A percentile compares a stretch with the other conserved stretches of the same genome.
phyloP scores from a whole-genome alignment of 2,888 invertebrate genomes.

The Agonum fuliginosum region DNA sequence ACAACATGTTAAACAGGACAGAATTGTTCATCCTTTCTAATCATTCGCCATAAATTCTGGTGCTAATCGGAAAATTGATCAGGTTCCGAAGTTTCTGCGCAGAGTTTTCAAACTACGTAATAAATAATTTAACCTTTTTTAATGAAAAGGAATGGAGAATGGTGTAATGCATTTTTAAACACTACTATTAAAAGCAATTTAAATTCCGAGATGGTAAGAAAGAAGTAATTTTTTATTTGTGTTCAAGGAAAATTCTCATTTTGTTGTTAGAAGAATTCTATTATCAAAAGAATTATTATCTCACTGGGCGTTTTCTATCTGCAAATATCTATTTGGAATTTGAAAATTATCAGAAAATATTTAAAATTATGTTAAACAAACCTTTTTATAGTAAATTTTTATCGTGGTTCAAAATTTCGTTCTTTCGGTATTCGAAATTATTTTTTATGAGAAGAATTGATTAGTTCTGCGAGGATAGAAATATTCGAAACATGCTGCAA shows the following conservation, averaged over 20 bases:
- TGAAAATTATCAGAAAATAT: too few species aligned
- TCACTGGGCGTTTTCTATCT: too few species aligned
- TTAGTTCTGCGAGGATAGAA: too few species aligned
- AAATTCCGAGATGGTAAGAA: conserved; percentile 14
- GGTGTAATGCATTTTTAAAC: conserved; percentile 43
- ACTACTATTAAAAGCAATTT: conserved; percentile 38
- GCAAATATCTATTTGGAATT: too few species aligned
- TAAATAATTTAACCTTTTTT: conserved; percentile 32
- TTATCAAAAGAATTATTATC: too few species aligned
- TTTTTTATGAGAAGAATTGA: too few species aligned
- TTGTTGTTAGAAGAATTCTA: too few species aligned
- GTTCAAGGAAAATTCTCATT: neutral
- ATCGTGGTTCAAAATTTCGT: too few species aligned
- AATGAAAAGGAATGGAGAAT: conserved; percentile 25
- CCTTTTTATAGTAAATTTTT: too few species aligned
- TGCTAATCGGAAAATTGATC: conserved; percentile 31
- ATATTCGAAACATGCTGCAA: too few species aligned
- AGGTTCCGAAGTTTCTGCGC: neutral
- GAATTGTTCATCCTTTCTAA: conserved; percentile 3
- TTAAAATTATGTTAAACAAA: too few species aligned
- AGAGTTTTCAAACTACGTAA: conserved; percentile 15
- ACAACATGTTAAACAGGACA: neutral
- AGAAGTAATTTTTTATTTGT: conserved; percentile 12
- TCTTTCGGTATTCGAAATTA: too few species aligned
- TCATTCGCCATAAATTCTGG: neutral